Base-by-base conservation (phyloP, 2,888 invertebrate genomes). In the Caenorhabditis sp. region DNA sequence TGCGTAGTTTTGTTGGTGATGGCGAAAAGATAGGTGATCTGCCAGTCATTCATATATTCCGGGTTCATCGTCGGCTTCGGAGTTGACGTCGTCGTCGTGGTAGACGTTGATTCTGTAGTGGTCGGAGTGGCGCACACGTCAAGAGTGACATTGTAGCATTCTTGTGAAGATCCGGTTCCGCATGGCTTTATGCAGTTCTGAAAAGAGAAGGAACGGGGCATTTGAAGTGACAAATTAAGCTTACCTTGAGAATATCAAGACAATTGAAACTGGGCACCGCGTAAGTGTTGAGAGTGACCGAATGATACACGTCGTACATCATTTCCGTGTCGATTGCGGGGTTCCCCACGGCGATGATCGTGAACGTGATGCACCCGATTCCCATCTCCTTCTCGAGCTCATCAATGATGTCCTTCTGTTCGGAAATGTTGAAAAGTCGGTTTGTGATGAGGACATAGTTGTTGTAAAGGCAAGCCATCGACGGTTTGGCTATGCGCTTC, bases 111-210 rank as follows among this genome's bases (percentile, higher is more conserved):
- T 15, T 59, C 27, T 6, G 74, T 22, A 8, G 71, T 74, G 17
- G 83, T 81, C 1, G 79, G 63, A 6, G 35, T 13, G 5, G 61
- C 55, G 53, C 81, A 81, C 3, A 59, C 50, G 6, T 30, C 17
- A 8, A 63, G 7, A 1, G 76, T 55, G 4, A 30, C 32, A 9
- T 65, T 17, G 26, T 70, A 70, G 56, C 82, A 82, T 2, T 74
- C 26, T 24, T 68, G 27, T 0, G 72, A 72, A 7, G 20, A 20
- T 8, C n/a, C 35, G 1, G 48, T 30, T 22, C 81, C 79, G 65
- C 85, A 85, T 1, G 84, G 83, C 30, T 66, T 45, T n/a, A 85
- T 79, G 41, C 85, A 85, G 45, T 75, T 50, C 79, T 81, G 45
- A n/a, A 50, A 32, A 9, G 2, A 27, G 22, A 17, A 15, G 7